Evolutionary conservation across 2,888 invertebrate genomes (phyloP), one percentile per base, ranked within the genome.

Genomic region (Watsonalla binaria): DNA sequence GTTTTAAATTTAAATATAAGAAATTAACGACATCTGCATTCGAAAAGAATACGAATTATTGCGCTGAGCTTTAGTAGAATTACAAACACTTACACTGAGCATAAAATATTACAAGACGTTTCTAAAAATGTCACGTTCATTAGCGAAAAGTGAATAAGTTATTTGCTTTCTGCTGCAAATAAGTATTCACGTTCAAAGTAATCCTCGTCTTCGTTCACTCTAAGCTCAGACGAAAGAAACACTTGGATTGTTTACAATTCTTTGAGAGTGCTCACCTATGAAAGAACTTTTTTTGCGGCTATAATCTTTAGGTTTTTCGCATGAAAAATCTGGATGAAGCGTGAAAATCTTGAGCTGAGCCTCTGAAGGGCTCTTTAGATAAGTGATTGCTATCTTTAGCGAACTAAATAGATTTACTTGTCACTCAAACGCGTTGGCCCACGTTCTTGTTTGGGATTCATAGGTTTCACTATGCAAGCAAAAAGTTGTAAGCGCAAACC

Each of bases 1-100:
- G 11, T 42, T 42, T 80, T 76, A 76, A 65, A 78, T 79, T 82
- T 77, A 76, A 83, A 83, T 79, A 74, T 66, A 71, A 67, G 68
- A 71, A 78, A 77, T 76, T 76, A 73, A 72, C 68, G 61, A 68
- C 11, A 11, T 42, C 42, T 11, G 42, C 8, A 42, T 42, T 11
- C 9, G 2, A 42, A 42, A 42, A 5, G 11, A 11, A 5, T 42
- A 42, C 5, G 8, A 11, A 42, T 8, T 11, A 61, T 58, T 58
- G 66, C 64, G 67, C 60, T 55, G 61, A 66, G 64, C 70, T 68
- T 63, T 57, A 63, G 62, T 60, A 34, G 15, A 37, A 49, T 49
- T 49, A 37, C 37, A 9, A 13, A 6, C 37, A 37, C 9, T 49
- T 37, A 49, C 9, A 5, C 42, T 11, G 42, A 42, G 42, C 11